Evolutionary conservation across 2,113 vertebrate genomes (phyloP), one percentile per base, ranked within the genome.

Genomic region (Xiphias gladius): DNA sequence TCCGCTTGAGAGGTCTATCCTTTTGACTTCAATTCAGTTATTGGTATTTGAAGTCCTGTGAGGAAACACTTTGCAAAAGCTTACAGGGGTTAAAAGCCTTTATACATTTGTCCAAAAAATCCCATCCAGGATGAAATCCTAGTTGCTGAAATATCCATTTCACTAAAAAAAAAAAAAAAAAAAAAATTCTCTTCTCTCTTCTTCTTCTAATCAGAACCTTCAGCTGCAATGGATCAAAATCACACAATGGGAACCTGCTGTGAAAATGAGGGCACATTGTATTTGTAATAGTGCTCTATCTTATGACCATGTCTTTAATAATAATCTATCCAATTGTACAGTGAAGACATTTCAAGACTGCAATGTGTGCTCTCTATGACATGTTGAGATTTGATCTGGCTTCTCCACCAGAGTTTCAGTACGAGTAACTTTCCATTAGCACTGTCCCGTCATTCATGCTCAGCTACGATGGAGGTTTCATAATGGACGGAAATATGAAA

Each of bases 401-500:
- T 24, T 37, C 71, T 63, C 76, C 74, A 19, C 17, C 63, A 0
- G 48, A 66, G 55, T 85, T 86, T 82, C 82, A 63, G 67, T 67
- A 68, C 17, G 65, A 57, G 50, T 61, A 82, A 76, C 70, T 68
- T 41, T 69, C 71, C 69, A 82, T 86, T 86, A 90, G 88, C 79
- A 76, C 86, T 43, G 84, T 82, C 73, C 88, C 75, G 82, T 91
- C 91, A 82, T 79, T 93, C 88, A 87, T 54, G 83, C 73, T 72
- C 68, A 61, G 50, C 76, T 87, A 81, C 59, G 69, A 86, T 79
- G 74, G 85, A 79, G 89, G 70, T 76, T 80, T 83, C 80, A 93
- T 87, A 89, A 91, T 85, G 89, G 91, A 76, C 2, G 54, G 92
- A 87, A 93, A 95, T 84, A 41, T 78, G 90, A 94, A 83, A 93